These are phyloP conservation scores for Drosophila neonasuta DNA, from an alignment of 2,888 invertebrate genomes.

Conservation along the genomic window DNA sequence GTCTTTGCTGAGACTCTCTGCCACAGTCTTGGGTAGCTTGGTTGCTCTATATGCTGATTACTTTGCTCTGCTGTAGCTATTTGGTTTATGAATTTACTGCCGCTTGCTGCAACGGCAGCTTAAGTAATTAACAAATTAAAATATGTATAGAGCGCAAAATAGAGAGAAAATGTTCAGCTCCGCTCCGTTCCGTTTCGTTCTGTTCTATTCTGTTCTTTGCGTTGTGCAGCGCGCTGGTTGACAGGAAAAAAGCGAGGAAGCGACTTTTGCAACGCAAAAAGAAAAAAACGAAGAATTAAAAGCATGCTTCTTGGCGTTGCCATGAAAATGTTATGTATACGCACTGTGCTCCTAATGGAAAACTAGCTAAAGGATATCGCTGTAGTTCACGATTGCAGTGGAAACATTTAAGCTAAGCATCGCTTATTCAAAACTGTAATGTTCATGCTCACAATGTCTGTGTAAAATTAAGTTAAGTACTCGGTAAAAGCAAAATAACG, in stretches of 20 bases:
- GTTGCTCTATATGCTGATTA: conserved; percentile 66
- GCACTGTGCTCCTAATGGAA: conserved; percentile 35
- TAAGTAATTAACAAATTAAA: conserved; percentile 78
- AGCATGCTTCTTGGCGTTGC: conserved; percentile 37
- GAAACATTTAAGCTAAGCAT: conserved; percentile 20
- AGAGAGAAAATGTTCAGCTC: conserved; percentile 26
- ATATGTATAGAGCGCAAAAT: conserved; percentile 54
- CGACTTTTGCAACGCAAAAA: not conserved
- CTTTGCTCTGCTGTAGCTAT: conserved; percentile 58
- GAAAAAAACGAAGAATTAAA: conserved; percentile 29
- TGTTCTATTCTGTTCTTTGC: conserved; percentile 9
- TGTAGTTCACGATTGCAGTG: conserved; percentile 3
- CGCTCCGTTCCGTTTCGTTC: not conserved
- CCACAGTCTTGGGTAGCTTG: conserved; percentile 24
- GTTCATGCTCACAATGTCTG: conserved; percentile 1
- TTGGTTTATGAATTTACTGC: conserved; percentile 65
- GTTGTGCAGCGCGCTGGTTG: conserved; percentile 27
- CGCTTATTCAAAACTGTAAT: conserved; percentile 16
- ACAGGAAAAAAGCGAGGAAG: conserved; percentile 22
- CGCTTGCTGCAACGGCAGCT: conserved; percentile 50
- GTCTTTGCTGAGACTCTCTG: conserved; percentile 12
- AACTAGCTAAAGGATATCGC: conserved; percentile 18
- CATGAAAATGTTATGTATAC: conserved; percentile 45
- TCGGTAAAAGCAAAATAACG: not conserved
- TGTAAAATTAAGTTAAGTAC: conserved; percentile 2